phyloP scores from a whole-genome alignment of 2,797 vertebrate species.

The Emys orbicularis region DNA sequence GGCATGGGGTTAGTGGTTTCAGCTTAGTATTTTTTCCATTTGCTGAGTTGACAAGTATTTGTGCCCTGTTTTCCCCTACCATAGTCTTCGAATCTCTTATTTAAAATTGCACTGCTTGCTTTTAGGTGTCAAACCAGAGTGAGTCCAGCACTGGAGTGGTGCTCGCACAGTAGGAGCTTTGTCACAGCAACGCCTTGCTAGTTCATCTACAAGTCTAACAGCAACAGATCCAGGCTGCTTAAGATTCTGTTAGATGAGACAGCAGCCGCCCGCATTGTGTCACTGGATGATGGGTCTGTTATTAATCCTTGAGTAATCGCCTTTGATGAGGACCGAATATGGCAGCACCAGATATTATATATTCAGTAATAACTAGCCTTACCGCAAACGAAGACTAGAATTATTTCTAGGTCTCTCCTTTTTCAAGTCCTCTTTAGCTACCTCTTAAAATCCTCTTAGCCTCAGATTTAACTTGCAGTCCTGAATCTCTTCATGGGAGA shows the following conservation, averaged over 20 bases:
- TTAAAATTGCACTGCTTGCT: background rate
- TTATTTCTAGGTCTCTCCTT: background rate
- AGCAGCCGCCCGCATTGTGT: background rate
- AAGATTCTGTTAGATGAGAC: background rate
- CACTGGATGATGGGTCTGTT: background rate
- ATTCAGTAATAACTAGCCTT: rapidly evolving
- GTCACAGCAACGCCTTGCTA: background rate
- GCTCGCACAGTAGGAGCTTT: background rate
- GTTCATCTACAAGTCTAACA: background rate
- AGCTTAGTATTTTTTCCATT: background rate
- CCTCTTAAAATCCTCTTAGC: rapidly evolving
- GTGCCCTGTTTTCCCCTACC: background rate
- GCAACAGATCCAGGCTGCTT: background rate
- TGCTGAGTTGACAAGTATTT: background rate
- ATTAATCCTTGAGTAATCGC: background rate
- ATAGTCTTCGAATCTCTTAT: background rate
- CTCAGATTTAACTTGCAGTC: rapidly evolving
- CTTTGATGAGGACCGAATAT: rapidly evolving
- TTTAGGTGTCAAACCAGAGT: rapidly evolving
- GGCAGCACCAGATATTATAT: rapidly evolving
- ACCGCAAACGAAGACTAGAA: rapidly evolving
- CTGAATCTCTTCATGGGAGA: rapidly evolving
- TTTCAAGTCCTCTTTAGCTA: rapidly evolving
- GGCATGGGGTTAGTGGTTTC: background rate
- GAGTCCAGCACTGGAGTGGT: background rate